These are phyloP conservation scores for Polypedilum pembai DNA, from an alignment of 1,140 invertebrate species.

Conservation along the genomic window DNA sequence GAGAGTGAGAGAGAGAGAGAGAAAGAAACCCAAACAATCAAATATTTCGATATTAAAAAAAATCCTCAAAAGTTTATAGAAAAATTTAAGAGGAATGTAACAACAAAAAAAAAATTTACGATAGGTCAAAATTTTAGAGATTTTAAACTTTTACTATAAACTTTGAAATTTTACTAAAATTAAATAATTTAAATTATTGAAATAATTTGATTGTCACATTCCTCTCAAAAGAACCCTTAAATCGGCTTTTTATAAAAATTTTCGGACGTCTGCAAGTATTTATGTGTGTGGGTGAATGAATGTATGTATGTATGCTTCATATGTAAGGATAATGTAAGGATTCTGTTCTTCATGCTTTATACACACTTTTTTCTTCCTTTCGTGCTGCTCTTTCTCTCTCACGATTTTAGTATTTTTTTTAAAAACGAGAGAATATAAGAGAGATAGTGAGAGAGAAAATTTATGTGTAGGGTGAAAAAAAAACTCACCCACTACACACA, in stretches of 20 bases:
- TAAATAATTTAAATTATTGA: background rate
- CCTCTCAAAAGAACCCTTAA: background rate
- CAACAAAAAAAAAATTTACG: background rate
- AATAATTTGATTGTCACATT: background rate
- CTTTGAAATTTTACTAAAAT: background rate
- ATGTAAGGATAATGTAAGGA: constrained; percentile 3
- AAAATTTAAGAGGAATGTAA: background rate
- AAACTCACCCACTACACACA: constrained; percentile 10
- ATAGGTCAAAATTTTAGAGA: no score
- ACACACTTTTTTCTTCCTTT: no score
- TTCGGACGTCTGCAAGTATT: constrained; percentile 20
- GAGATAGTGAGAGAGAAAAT: background rate
- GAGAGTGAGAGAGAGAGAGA: background rate
- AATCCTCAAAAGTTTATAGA: constrained; percentile 19
- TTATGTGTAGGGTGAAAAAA: constrained; percentile 15
- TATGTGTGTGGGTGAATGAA: constrained; percentile 6
- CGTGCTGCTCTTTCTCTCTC: background rate
- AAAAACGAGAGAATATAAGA: background rate
- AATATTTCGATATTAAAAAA: constrained; percentile 20
- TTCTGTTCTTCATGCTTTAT: background rate
- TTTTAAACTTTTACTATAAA: no score
- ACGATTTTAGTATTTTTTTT: background rate
- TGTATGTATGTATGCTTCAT: background rate
- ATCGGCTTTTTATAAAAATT: constrained; percentile 27
- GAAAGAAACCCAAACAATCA: constrained; percentile 17